Conservation (phyloP, 2,113 vertebrate species). For the Vidua chalybeata region DNA sequence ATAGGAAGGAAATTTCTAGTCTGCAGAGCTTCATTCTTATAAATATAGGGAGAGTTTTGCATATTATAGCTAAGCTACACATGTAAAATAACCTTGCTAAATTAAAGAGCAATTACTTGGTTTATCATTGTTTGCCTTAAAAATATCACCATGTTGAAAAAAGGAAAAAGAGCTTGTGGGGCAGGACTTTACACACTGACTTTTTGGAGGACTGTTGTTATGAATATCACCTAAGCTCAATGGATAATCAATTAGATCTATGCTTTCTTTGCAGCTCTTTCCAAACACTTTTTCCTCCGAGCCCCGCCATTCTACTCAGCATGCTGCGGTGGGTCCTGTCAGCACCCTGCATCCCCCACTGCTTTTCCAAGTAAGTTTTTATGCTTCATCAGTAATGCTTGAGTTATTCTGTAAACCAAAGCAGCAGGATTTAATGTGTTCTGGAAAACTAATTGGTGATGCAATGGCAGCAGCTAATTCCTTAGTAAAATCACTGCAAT, state of each 20-base stretch:
- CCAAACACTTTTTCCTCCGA: slow-evolving; percentile 84
- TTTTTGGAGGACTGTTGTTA: slow-evolving; percentile 37
- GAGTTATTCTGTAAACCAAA: slow-evolving; percentile 87
- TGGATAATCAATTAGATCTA: slow-evolving; percentile 65
- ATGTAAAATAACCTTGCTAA: neutral
- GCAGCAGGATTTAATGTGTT: slow-evolving; percentile 90
- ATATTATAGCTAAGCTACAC: neutral
- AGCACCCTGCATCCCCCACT: slow-evolving; percentile 80
- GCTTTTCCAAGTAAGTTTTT: slow-evolving; percentile 96
- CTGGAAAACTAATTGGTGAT: slow-evolving; percentile 92
- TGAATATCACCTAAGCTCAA: slow-evolving; percentile 53
- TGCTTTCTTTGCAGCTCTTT: slow-evolving; percentile 80
- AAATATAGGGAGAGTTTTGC: neutral
- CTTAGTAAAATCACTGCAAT: slow-evolving; percentile 85
- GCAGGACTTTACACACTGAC: slow-evolving; percentile 38
- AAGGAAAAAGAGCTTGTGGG: neutral
- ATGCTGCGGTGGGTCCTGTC: slow-evolving; percentile 90
- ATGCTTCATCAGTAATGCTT: slow-evolving; percentile 94
- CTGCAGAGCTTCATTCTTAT: neutral
- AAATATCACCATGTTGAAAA: slow-evolving; percentile 42
- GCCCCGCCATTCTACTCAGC: slow-evolving; percentile 79
- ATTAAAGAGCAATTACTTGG: slow-evolving; percentile 15
- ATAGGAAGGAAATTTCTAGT: neutral
- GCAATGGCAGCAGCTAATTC: slow-evolving; percentile 90
- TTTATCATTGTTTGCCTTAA: slow-evolving; percentile 26